Evolutionary conservation across 2,797 vertebrate species (phyloP), one percentile per base, ranked within the genome.

Genomic region (Thamnophis elegans): DNA sequence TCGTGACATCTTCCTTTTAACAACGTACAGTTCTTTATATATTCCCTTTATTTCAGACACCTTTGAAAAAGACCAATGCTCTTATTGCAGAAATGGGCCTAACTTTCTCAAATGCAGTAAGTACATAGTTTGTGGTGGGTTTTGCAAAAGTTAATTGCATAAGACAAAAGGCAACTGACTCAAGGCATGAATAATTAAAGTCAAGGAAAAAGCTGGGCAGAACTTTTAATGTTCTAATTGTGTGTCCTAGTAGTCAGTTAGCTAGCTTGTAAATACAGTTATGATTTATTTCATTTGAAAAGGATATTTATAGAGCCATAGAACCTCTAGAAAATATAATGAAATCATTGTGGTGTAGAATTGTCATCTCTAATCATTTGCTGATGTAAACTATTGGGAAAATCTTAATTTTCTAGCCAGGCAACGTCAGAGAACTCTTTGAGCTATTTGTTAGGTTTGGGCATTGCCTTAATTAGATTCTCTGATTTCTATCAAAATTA

Each of bases 41-140:
- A 54, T 68, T 96, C 0, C 58, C 92, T 96, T 88, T 78, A 59
- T 97, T 98, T 36, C 96, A 99, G 99, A 99, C 95, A 87, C 99
- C 99, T 0, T 96, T 99, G 1, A 98, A 96, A 95, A 99, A 99
- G 97, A 98, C 99, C 0, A 98, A 97, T 58, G 98, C 98, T 78
- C 98, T 99, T 1, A 98, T 99, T 26, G 99, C 98, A 2, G 98
- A 99, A 73, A 98, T 98, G 92, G 99, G 99, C 88, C 97, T 99
- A 88, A 98, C 98, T 0, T 99, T 99, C 94, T 97, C 97, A 36
- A 99, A 98, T 0, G 98, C 98, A 5, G 99, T 99, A 95, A 98
- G 98, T 97, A 94, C 93, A 47, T 94, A 56, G 4, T 25, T 47
- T 89, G 13, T 85, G 8, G 22, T 22, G 7, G n/a, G 3, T 54